These are phyloP conservation scores for Rhodeus uyekii DNA, from an alignment of 2,797 vertebrate species.

Conservation along the genomic window DNA sequence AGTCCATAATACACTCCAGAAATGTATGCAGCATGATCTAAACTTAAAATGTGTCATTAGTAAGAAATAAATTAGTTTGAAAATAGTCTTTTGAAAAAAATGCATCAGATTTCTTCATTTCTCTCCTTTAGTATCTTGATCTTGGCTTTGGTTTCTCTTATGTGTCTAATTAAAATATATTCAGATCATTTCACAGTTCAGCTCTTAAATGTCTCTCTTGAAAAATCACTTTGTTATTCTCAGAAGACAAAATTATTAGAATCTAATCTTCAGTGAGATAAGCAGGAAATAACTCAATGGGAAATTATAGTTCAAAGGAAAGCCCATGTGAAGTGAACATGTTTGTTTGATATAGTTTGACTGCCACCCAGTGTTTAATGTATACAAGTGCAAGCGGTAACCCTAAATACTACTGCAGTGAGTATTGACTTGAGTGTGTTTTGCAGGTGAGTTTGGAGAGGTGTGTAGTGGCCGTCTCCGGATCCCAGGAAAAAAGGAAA, in stretches of 20 bases:
- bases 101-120: background rate
- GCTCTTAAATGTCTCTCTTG: slow-evolving; percentile 2
- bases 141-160: background rate
- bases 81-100: background rate
- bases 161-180: slow-evolving; percentile 29
- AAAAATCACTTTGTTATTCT: slow-evolving; percentile 60
- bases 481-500: slow-evolving; percentile 89
- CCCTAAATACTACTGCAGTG: background rate
- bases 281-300: background rate
- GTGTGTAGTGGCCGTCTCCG: slow-evolving; percentile 93
- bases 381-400: background rate
- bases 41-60: background rate
- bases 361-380: slow-evolving; percentile 65
- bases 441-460: slow-evolving; percentile 94
- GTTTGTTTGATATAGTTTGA: slow-evolving; percentile 32
- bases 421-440: slow-evolving; percentile 9
- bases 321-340: background rate
- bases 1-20: background rate
- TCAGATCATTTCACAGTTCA: slow-evolving; percentile 5
- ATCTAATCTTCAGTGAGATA: slow-evolving; percentile 10
- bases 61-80: background rate
- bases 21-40: background rate
- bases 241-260: slow-evolving; percentile 55
- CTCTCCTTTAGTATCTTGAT: slow-evolving; percentile 4
- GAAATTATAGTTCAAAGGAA: background rate